phyloP scores from a whole-genome alignment of 1,140 invertebrate species.

The Macrobrachium rosenbergii region DNA sequence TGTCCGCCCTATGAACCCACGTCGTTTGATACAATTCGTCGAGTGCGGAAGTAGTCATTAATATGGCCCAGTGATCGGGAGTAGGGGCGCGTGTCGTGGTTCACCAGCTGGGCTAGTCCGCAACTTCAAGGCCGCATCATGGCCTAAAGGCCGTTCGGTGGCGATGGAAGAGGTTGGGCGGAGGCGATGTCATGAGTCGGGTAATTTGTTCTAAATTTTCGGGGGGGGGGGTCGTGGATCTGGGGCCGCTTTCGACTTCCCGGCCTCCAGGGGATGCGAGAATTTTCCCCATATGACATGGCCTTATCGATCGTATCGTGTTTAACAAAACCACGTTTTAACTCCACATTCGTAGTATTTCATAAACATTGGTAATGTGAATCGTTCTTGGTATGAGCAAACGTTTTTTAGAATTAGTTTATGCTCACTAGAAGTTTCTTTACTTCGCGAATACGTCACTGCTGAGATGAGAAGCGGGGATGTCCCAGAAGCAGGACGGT shows the following conservation, averaged over 20 bases:
- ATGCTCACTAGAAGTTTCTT: not conserved
- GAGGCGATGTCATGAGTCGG: not conserved
- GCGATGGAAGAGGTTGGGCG: not conserved
- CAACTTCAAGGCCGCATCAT: not conserved
- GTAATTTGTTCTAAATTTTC: not conserved
- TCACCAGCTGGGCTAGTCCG: not conserved
- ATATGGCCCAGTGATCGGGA: not conserved
- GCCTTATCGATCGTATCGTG: too few relatives aligned
- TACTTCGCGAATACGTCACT: not conserved
- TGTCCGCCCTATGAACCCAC: too few relatives aligned
- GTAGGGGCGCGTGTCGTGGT: not conserved
- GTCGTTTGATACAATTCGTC: too few relatives aligned
- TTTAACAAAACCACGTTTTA: too few relatives aligned
- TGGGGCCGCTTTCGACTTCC: too few relatives aligned
- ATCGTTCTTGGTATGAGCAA: not conserved
- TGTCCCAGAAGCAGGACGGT: too few relatives aligned
- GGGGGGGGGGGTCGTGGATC: not conserved
- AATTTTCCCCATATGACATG: too few relatives aligned
- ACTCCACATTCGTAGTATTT: too few relatives aligned
- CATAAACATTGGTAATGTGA: not conserved
- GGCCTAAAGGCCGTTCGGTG: not conserved
- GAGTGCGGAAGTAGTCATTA: too few relatives aligned
- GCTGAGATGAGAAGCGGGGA: too few relatives aligned
- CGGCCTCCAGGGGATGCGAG: too few relatives aligned
- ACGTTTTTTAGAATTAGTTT: not conserved